Evolutionary conservation across 2,888 invertebrate genomes (phyloP).

Genomic region (Drosophila differens): DNA sequence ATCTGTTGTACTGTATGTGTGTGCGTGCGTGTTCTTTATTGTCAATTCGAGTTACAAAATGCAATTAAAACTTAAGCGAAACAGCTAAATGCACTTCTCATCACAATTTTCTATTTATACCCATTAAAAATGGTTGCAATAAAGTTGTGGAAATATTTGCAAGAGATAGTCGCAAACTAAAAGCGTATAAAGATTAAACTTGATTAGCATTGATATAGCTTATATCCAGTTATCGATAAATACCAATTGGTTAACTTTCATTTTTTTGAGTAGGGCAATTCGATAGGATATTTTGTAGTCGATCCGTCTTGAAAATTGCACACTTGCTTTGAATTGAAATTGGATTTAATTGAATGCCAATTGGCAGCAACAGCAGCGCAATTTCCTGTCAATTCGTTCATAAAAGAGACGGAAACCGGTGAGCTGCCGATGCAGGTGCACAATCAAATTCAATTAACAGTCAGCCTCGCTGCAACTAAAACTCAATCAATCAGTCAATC

Average conservation of each 20-base stretch:
- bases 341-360: slow-evolving; percentile 67
- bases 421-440: slow-evolving; percentile 37
- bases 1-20: background rate
- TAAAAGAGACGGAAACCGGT: slow-evolving; percentile 29
- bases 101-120: slow-evolving; percentile 6
- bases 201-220: background rate
- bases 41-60: slow-evolving; percentile 31
- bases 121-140: background rate
- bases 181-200: background rate
- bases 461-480: slow-evolving; percentile 2
- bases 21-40: slow-evolving; percentile 13
- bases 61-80: slow-evolving; percentile 61
- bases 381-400: slow-evolving; percentile 63
- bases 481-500: slow-evolving; percentile 10
- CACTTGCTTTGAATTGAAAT: slow-evolving; percentile 43
- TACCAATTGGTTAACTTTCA: background rate
- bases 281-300: background rate
- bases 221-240: background rate
- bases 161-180: background rate
- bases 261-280: background rate
- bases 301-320: background rate
- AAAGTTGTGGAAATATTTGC: background rate
- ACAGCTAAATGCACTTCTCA: slow-evolving; percentile 43
- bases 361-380: slow-evolving; percentile 56
- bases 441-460: slow-evolving; percentile 66